These are phyloP conservation scores for Dasysyrphus tricinctus DNA, from an alignment of 2,888 invertebrate species.

Conservation along the genomic window DNA sequence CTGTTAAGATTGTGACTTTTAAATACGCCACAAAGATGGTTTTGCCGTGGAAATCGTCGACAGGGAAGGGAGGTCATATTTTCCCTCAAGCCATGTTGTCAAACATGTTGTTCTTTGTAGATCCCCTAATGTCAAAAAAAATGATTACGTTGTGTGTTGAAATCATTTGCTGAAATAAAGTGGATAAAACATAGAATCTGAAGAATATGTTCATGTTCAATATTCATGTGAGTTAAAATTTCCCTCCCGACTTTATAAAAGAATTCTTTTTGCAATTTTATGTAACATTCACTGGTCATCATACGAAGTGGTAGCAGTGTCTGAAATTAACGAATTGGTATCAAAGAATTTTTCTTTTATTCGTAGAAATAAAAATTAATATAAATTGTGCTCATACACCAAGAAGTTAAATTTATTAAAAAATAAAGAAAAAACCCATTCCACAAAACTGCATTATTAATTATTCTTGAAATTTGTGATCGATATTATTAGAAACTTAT, in stretches of 20 bases:
- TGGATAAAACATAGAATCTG: not conserved
- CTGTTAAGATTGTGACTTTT: no score
- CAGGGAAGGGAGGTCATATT: no score
- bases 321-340: not conserved
- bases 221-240: conserved; percentile 11
- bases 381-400: not conserved
- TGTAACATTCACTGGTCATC: conserved; percentile 75
- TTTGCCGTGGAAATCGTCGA: no score
- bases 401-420: not conserved
- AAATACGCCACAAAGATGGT: no score
- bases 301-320: conserved; percentile 74
- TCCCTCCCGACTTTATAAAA: conserved; percentile 48
- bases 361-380: conserved; percentile 1
- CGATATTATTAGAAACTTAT: not conserved
- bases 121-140: not conserved
- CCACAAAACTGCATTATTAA: conserved; percentile 16
- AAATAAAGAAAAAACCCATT: conserved; percentile 23
- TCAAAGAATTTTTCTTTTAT: not conserved
- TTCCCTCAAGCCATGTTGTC: not conserved
- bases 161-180: not conserved
- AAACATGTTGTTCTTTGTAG: not conserved
- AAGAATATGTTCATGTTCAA: not conserved
- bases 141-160: no score
- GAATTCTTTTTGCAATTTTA: conserved; percentile 42
- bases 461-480: conserved; percentile 13